Evolutionary conservation across 1,140 invertebrate species (phyloP).

Genomic region (Scylla paramamosain): DNA sequence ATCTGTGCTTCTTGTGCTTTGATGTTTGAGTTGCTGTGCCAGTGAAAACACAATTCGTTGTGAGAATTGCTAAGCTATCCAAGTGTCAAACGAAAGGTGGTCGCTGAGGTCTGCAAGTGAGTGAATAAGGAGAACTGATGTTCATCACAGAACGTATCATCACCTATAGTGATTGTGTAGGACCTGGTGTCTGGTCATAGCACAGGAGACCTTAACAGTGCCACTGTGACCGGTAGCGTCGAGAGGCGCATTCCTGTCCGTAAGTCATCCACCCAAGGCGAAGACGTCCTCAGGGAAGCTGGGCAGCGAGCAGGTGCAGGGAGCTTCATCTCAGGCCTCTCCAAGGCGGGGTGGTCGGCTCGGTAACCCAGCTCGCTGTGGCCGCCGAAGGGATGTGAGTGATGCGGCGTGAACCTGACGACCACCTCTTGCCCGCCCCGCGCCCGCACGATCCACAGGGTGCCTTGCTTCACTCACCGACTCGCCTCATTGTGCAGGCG

Average conservation of each 20-base stretch:
- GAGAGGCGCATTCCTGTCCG: background rate
- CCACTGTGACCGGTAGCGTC: background rate
- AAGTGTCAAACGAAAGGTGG: background rate
- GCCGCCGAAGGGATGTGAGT: conserved; percentile 55
- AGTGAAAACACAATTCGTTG: background rate
- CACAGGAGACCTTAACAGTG: background rate
- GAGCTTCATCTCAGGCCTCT: background rate
- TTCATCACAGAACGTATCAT: conserved; percentile 40
- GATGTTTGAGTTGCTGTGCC: background rate
- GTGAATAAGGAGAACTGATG: conserved; percentile 36
- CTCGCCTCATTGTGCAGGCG: background rate
- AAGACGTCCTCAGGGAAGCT: background rate
- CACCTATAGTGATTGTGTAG: conserved; percentile 61
- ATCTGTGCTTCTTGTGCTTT: background rate
- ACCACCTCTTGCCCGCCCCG: conserved; percentile 39
- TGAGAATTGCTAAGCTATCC: background rate
- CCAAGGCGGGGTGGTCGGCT: background rate
- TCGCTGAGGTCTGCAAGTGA: background rate
- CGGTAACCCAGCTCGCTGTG: conserved; percentile 8
- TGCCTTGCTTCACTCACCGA: background rate
- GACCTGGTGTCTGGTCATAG: conserved; percentile 51
- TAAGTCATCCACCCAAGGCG: background rate
- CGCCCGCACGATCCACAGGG: conserved; percentile 10
- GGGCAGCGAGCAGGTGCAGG: background rate
- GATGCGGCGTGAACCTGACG: conserved; percentile 32